Evolutionary conservation across 2,888 invertebrate species (phyloP), one percentile per base, ranked within the genome.

Genomic region (Tetragonula carbonaria): DNA sequence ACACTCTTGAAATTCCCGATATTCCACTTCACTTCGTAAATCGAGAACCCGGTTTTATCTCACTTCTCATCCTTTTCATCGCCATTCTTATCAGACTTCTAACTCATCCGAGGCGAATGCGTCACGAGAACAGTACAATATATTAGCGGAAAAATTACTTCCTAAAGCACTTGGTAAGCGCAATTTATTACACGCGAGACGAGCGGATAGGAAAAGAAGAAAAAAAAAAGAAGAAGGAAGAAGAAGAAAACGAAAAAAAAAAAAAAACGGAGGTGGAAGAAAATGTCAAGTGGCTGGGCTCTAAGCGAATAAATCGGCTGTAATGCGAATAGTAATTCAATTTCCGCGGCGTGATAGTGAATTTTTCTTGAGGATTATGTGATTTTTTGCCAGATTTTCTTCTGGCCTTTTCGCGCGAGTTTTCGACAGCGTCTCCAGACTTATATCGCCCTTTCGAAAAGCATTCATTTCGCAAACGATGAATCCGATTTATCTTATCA

Each of bases 311-410:
- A 78, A 81, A 72, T 80, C 55, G 70, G 63, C 66, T 67, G 80
- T 80, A 80, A 77, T 59, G 80, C 77, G 77, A 77, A 77, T 77
- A 65, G 78, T 81, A 78, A 81, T 78, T 78, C 81, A 59, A 74
- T 73, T 68, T 78, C 50, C 73, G 45, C 16, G 33, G 62, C 55
- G 62, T 74, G 68, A 81, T 74, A 76, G 77, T 23, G 23, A 68
- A 81, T 78, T 81, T 78, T 33, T 78, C 68, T 62, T 45, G 62
- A 63, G 55, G 73, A 81, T 81, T 78, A 78, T 68, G 53, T 14
- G 57, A 81, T 81, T 78, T 81, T 78, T 68, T 71, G 53, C 18
- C 57, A 21, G 72, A 55, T 45, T 70, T 76, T 70, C 59, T 14
- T 45, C 50, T 33, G 5, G 16, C 38, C 6, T 28, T 11, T 18